Evolutionary conservation across 2,797 vertebrate species (phyloP).

Genomic region (Taenioides sp.): DNA sequence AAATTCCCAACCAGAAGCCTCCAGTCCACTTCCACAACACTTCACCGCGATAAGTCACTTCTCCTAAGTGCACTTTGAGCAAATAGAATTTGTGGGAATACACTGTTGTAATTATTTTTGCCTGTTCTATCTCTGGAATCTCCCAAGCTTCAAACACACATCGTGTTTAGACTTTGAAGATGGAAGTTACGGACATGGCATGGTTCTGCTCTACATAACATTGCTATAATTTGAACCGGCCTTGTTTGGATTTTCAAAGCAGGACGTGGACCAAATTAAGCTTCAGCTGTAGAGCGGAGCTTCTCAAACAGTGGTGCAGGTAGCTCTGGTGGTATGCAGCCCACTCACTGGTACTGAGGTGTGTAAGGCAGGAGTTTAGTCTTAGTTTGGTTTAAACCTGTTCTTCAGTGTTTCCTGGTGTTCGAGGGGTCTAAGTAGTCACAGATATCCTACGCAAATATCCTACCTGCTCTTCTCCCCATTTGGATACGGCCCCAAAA

Average conservation of each 20-base stretch:
- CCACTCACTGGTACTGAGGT: not conserved
- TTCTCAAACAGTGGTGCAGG: not conserved
- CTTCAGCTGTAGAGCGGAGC: slow-evolving; percentile 24
- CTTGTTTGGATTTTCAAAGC: slow-evolving; percentile 77
- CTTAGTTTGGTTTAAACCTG: not conserved
- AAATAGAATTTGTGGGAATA: slow-evolving; percentile 65
- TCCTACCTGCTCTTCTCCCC: too few species aligned
- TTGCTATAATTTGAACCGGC: slow-evolving; percentile 67
- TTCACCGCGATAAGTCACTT: slow-evolving; percentile 40
- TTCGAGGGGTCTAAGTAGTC: too few species aligned
- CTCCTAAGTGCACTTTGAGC: slow-evolving; percentile 54
- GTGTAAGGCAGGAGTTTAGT: not conserved
- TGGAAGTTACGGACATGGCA: slow-evolving; percentile 67
- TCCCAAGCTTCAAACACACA: slow-evolving; percentile 51
- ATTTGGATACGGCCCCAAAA: too few species aligned
- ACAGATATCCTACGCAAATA: too few species aligned
- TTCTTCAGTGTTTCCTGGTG: too few species aligned
- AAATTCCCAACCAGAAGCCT: slow-evolving; percentile 38
- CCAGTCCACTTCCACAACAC: slow-evolving; percentile 9
- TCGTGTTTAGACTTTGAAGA: slow-evolving; percentile 68
- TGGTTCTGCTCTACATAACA: slow-evolving; percentile 55
- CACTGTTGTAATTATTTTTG: slow-evolving; percentile 65
- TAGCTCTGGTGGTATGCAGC: not conserved
- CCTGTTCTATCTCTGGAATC: slow-evolving; percentile 69
- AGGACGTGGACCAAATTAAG: slow-evolving; percentile 61